phyloP scores from a whole-genome alignment of 2,888 invertebrate genomes.

The Andrena marginata region DNA sequence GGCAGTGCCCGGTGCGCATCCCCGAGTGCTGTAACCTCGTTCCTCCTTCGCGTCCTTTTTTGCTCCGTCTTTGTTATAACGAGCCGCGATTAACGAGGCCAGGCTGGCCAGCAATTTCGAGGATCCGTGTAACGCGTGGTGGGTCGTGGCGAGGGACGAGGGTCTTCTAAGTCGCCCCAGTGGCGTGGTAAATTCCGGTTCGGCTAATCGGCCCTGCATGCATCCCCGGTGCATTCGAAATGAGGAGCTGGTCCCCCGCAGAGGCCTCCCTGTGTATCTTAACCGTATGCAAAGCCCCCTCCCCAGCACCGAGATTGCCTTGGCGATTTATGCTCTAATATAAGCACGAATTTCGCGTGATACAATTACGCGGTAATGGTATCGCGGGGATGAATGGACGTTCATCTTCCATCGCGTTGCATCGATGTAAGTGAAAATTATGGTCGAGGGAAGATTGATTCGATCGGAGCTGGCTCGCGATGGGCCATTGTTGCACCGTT shows the following conservation, averaged over 20 bases:
- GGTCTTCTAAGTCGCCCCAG: slow-evolving; percentile 66
- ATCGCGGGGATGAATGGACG: slow-evolving; percentile 6
- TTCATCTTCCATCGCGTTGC: background rate
- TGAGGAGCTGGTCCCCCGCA: slow-evolving; percentile 52
- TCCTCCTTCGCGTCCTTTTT: slow-evolving; percentile 21
- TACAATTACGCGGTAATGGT: slow-evolving; percentile 43
- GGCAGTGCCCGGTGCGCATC: background rate
- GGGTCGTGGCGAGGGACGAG: background rate
- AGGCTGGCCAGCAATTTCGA: slow-evolving; percentile 71
- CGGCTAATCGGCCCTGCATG: slow-evolving; percentile 58
- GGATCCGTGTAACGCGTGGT: slow-evolving; percentile 57
- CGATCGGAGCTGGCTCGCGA: background rate
- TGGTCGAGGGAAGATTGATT: slow-evolving; percentile 21
- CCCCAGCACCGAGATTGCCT: slow-evolving; percentile 47
- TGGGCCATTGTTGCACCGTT: background rate
- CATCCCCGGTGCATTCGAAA: slow-evolving; percentile 59
- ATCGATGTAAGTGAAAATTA: slow-evolving; percentile 22
- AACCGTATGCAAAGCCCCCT: slow-evolving; percentile 58
- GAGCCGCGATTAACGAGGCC: slow-evolving; percentile 74
- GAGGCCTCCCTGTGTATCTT: slow-evolving; percentile 47
- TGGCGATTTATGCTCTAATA: slow-evolving; percentile 64
- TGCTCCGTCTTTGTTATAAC: slow-evolving; percentile 66
- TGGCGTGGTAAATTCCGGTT: slow-evolving; percentile 48
- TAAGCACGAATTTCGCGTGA: slow-evolving; percentile 44
- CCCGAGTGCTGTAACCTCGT: background rate